Evolutionary conservation across 1,140 invertebrate genomes (phyloP), one percentile per base, ranked within the genome.

Genomic region (Drosophila pruinosa): DNA sequence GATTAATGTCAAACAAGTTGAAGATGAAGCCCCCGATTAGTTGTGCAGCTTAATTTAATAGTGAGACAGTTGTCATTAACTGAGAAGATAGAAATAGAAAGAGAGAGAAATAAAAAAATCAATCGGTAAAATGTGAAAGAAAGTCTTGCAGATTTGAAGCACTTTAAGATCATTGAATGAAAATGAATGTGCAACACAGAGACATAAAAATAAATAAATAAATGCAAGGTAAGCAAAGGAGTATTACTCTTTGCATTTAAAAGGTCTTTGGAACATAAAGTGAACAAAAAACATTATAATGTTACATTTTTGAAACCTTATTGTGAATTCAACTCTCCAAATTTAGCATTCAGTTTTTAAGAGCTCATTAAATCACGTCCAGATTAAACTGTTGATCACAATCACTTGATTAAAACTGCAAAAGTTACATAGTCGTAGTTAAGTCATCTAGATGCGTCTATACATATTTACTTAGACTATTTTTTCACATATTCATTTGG

Each of bases 401-500:
- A 3, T 15, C 19, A 2, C 6, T n/a, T 64, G 38, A 54, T 54
- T 54, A 45, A n/a, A 24, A 36, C 57, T 47, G 36, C 10, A 14
- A 38, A 45, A 15, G n/a, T 54, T 52, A 52, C 21, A 39, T 62
- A 38, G 26, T 7, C 12, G 12, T 7, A 26, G n/a, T 24, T 24
- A 26, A 34, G 31, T 34, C 31, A 34, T 34, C n/a, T 6, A 34
- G 15, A 12, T 0, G 10, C 36, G 62, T 56, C 15, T 57, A 38
- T 65, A n/a, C n/a, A n/a, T n/a, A 19, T 57, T 19, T 21, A 15
- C 15, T n/a, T 50, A 43, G 14, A 41, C 17, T 47, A 26, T 28
- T 47, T 34, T 31, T 59, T 26, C 45, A 38, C 26, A 64, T 64
- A 56, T 71, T 64, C 38, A 56, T 45, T 65, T 54, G 43, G 19